Evolutionary conservation across 2,113 vertebrate species (phyloP), one percentile per base, ranked within the genome.

Genomic region (Strigops habroptila): DNA sequence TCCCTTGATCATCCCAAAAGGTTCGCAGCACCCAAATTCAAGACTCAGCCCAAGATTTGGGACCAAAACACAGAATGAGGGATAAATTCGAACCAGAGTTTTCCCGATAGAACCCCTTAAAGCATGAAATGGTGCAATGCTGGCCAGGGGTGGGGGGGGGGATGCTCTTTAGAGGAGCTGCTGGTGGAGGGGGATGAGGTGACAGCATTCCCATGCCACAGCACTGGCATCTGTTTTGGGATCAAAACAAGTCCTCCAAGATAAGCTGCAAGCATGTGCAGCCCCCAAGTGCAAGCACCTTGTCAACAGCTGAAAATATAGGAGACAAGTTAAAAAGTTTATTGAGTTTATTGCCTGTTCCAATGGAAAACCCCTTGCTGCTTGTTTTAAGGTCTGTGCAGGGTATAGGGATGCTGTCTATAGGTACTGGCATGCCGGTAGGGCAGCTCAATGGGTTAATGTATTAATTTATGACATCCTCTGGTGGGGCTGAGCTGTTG

Each of bases 131-230:
- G 46, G 39, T 44, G n/a, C 27, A 31, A 60, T 0, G 2, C 10
- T 1, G 4, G 35, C 9, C 0, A 2, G n/a, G n/a, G n/a, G n/a
- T n/a, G n/a, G n/a, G n/a, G n/a, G n/a, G 15, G 52, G n/a, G 16
- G 76, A 90, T 43, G 49, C 43, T 78, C n/a, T 46, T 48, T 13
- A 41, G 53, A 75, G 33, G 35, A 52, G 48, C 13, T 62, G 51
- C 6, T 4, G 3, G 74, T 57, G 52, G 59, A 78, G 39, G 28
- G 41, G 28, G 52, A n/a, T 51, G 70, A 75, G 9, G 10, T 5
- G 44, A 83, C 49, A 25, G 46, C 60, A 65, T 74, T 77, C 49
- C 43, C 0, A 0, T 14, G 39, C 44, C 1, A 7, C 1, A 0
- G 44, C 1, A 3, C 33, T 63, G 55, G 71, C 70, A 60, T 60